A percentile compares a stretch with the other conserved stretches of the same genome.
phyloP scores from a whole-genome alignment of 1,140 invertebrate species.

The Galleria mellonella region DNA sequence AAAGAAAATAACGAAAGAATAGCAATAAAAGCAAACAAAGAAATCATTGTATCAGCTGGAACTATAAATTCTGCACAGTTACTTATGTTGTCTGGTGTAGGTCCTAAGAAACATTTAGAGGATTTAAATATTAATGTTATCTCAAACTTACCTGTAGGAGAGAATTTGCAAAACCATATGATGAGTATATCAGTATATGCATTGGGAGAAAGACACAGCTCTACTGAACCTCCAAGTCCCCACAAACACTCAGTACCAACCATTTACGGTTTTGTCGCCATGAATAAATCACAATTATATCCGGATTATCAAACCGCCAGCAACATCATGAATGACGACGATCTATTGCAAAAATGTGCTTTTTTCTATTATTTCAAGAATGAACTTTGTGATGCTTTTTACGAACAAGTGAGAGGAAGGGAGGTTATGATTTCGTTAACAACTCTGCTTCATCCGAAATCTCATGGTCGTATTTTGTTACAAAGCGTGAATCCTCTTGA shows the following conservation, averaged over 20 bases:
- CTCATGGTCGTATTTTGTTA: slow-evolving; percentile 20
- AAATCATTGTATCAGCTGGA: slow-evolving; percentile 77
- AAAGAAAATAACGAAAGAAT: slow-evolving; percentile 21
- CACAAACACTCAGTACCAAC: slow-evolving; percentile 81
- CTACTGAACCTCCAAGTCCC: slow-evolving; percentile 63
- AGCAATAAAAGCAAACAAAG: slow-evolving; percentile 52
- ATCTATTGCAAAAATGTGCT: slow-evolving; percentile 4
- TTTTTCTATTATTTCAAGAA: slow-evolving; percentile 6
- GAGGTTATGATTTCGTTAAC: slow-evolving; percentile 6
- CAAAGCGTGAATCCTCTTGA: slow-evolving; percentile 20
- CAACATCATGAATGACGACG: slow-evolving; percentile 1
- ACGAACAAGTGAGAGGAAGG: slow-evolving; percentile 12
- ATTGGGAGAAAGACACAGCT: too few relatives aligned
- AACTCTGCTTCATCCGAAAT: slow-evolving; percentile 20
- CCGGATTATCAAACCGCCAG: slow-evolving; percentile 19
- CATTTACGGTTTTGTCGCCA: slow-evolving; percentile 82
- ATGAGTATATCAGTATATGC: too few relatives aligned
- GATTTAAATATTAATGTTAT: slow-evolving; percentile 51
- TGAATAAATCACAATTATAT: slow-evolving; percentile 35
- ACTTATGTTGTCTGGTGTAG: slow-evolving; percentile 76
- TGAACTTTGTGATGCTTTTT: slow-evolving; percentile 17
- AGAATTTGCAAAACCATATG: slow-evolving; percentile 75
- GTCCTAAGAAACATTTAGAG: slow-evolving; percentile 71
- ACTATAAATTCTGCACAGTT: slow-evolving; percentile 76
- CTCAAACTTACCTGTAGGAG: slow-evolving; percentile 75